Evolutionary conservation across 2,797 vertebrate genomes (phyloP), one percentile per base, ranked within the genome.

Genomic region (Gorsachius magnificus): DNA sequence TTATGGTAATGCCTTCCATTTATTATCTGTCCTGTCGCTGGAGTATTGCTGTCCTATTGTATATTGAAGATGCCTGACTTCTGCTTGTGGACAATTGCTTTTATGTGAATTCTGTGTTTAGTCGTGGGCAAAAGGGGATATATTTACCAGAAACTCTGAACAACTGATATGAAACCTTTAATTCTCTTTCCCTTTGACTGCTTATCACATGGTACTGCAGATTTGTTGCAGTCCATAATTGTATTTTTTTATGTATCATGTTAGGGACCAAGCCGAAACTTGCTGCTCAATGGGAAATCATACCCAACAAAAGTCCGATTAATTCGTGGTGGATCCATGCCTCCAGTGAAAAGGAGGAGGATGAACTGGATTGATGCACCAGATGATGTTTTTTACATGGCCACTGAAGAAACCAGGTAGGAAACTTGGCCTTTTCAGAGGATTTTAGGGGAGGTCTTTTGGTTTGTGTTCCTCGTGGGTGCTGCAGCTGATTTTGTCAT

Each of bases 291-390:
- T 97, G 99, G 99, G 98, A 99, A 98, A 99, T 99, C 98, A 96
- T 99, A 98, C 98, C 99, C 98, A 97, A 98, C 98, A 99, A 99
- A 98, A 98, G 99, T 96, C 96, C 98, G 98, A 97, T 98, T 96
- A 98, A 99, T 97, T 97, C 98, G 93, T 87, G 97, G 95, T 98
- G 99, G 92, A 96, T 98, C 96, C 97, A 98, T 89, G 98, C 98
- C 96, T 97, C 99, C 97, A 21, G 99, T 98, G 98, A 99, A 98
- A 99, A 99, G 97, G 98, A 99, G 99, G 97, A 98, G 99, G 91
- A 99, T 99, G 95, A 99, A 99, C 98, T 99, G 99, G 99, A 99
- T 99, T 76, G 99, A 99, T 74, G 99, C 99, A 54, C 99, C 99
- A 0, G 99, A 99, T 5, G 99, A 99, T 97, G 99, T 99, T 98